phyloP scores from a whole-genome alignment of 2,888 invertebrate genomes.

The Mythimna albipuncta region DNA sequence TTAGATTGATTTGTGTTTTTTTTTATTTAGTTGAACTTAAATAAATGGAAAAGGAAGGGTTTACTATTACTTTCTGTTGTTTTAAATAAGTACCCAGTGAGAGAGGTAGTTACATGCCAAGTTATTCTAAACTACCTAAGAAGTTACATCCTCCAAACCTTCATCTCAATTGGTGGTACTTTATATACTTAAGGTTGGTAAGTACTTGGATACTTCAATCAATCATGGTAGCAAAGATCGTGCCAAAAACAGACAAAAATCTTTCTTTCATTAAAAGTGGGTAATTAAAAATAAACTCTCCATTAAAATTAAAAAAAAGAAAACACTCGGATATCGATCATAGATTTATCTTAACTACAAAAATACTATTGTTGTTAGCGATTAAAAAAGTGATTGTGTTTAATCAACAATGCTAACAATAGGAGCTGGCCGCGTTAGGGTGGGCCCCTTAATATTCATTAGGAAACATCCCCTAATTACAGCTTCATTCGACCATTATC shows the following conservation, averaged over 20 bases:
- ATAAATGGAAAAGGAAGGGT: neutral
- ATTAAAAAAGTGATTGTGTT: conserved; percentile 83
- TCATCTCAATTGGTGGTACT: neutral
- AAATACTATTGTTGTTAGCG: conserved; percentile 67
- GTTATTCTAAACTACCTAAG: no score
- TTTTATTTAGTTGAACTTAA: neutral
- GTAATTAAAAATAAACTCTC: conserved; percentile 2
- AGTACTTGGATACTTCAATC: no score
- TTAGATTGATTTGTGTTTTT: conserved; percentile 36
- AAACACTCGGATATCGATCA: conserved; percentile 33
- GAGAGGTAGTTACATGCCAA: no score
- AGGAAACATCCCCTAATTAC: conserved; percentile 86
- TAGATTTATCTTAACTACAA: conserved; percentile 42
- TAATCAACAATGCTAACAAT: conserved; percentile 80
- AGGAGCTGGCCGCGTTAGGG: conserved; percentile 76
- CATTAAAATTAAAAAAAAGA: neutral
- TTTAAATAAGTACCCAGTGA: no score
- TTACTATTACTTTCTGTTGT: neutral
- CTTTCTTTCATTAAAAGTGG: neutral
- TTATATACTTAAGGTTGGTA: neutral
- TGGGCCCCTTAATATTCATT: conserved; percentile 88
- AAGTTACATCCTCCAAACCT: neutral
- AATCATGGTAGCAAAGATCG: neutral
- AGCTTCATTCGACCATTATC: conserved; percentile 77
- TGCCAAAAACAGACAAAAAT: neutral